A percentile compares a stretch with the other conserved stretches of the same genome.
Conservation (phyloP, 1,140 invertebrate species). For the Brachystomella parvula region DNA sequence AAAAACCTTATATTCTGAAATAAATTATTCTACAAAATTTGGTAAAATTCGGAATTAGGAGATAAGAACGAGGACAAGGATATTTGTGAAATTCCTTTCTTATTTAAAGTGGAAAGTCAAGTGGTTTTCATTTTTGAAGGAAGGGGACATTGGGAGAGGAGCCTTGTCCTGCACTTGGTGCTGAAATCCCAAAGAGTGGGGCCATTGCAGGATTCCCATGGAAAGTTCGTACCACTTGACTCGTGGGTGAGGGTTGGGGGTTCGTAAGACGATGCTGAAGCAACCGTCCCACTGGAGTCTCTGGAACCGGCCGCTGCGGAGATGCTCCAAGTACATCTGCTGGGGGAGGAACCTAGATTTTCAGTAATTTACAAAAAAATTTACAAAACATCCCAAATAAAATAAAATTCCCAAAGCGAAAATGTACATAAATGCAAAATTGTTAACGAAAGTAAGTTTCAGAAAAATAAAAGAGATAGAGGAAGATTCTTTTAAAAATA, state of each 20-base stretch:
- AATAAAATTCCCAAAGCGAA: background rate
- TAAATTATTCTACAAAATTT: too few relatives aligned
- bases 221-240: constrained; percentile 35
- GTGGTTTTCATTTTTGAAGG: background rate
- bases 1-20: too few relatives aligned
- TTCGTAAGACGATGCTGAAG: constrained; percentile 28
- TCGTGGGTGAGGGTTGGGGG: constrained; percentile 28
- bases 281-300: constrained; percentile 36
- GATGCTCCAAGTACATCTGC: constrained; percentile 4
- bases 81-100: too few relatives aligned
- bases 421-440: background rate
- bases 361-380: background rate
- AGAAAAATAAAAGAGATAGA: background rate
- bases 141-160: constrained; percentile 8
- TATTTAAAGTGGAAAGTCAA: background rate
- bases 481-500: background rate
- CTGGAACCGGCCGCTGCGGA: constrained; percentile 28
- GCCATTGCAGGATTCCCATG: constrained; percentile 37
- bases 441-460: background rate
- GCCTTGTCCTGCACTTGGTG: background rate
- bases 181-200: constrained; percentile 31
- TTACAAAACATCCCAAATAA: background rate
- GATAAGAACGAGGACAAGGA: too few relatives aligned
- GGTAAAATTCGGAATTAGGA: too few relatives aligned
- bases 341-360: constrained; percentile 33